Evolutionary conservation across 2,888 invertebrate species (phyloP).

Genomic region (Noctua janthe): DNA sequence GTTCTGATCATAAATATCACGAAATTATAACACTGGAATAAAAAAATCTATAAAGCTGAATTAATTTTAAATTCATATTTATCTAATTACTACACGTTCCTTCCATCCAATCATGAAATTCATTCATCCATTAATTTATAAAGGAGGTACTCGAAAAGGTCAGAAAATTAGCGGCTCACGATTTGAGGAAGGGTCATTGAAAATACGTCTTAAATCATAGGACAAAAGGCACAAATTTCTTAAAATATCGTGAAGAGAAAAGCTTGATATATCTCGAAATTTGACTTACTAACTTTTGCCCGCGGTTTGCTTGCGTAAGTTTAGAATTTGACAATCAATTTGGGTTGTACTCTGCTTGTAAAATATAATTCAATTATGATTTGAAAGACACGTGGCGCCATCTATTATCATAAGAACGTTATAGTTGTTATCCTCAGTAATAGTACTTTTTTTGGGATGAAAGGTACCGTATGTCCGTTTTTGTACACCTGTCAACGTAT

Average conservation of each 20-base stretch:
- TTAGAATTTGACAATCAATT: too few species aligned
- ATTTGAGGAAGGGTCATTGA: neutral
- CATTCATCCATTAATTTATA: neutral
- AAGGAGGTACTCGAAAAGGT: neutral
- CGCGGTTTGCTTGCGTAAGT: too few species aligned
- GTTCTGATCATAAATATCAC: neutral
- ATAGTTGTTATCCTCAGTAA: too few species aligned
- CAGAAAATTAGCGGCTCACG: neutral
- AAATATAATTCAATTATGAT: too few species aligned
- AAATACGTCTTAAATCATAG: neutral
- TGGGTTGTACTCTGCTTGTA: too few species aligned
- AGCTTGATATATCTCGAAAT: too few species aligned
- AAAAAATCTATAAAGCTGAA: slow-evolving; percentile 13
- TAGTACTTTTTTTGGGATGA: too few species aligned
- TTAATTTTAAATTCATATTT: slow-evolving; percentile 30
- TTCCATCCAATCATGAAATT: neutral
- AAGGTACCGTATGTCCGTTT: too few species aligned
- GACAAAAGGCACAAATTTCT: neutral
- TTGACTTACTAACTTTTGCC: too few species aligned
- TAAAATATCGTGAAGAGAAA: neutral
- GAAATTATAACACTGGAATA: slow-evolving; percentile 3
- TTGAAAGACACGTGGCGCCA: too few species aligned
- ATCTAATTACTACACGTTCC: neutral
- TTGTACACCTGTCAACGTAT: too few species aligned
- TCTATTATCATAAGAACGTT: too few species aligned